Percentiles rank a stretch among this genome's conserved stretches.
Conservation (phyloP, 2,113 vertebrate species). For the Labeo rohita region DNA sequence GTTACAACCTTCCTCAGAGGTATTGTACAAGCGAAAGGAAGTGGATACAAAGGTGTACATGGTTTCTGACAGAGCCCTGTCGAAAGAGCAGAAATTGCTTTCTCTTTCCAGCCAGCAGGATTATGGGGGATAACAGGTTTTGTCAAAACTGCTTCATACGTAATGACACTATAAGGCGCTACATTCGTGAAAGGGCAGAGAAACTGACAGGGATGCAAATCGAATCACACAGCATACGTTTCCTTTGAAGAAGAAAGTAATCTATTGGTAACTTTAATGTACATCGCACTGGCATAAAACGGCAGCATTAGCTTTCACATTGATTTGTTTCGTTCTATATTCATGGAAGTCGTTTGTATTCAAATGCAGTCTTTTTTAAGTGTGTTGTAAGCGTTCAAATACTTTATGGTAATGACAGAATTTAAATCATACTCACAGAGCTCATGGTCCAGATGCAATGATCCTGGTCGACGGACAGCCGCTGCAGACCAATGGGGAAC, state of each 20-base stretch:
- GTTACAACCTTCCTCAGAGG: conserved; percentile 23
- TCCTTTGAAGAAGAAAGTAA: conserved; percentile 22
- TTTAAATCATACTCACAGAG: conserved; percentile 73
- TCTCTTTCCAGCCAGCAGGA: conserved; percentile 33
- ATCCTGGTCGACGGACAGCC: conserved; percentile 97
- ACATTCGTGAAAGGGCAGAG: background rate
- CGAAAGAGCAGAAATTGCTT: conserved; percentile 25
- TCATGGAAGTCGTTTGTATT: background rate
- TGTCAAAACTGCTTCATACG: conserved; percentile 32
- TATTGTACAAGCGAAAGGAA: conserved; percentile 25
- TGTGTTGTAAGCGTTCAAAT: background rate
- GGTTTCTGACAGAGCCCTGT: conserved; percentile 21
- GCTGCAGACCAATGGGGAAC: conserved; percentile 89
- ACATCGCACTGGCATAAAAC: background rate
- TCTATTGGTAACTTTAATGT: background rate
- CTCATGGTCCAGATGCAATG: conserved; percentile 94
- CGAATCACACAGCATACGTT: conserved; percentile 2
- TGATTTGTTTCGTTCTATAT: background rate
- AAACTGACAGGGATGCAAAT: conserved; percentile 39
- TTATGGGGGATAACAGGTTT: conserved; percentile 48
- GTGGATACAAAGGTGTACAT: conserved; percentile 42
- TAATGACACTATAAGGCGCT: conserved; percentile 26
- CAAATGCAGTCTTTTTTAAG: background rate
- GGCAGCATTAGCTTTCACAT: background rate
- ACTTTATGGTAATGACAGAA: background rate